Base-by-base conservation (phyloP, 2,888 invertebrate genomes). In the Drosophila histrio region DNA sequence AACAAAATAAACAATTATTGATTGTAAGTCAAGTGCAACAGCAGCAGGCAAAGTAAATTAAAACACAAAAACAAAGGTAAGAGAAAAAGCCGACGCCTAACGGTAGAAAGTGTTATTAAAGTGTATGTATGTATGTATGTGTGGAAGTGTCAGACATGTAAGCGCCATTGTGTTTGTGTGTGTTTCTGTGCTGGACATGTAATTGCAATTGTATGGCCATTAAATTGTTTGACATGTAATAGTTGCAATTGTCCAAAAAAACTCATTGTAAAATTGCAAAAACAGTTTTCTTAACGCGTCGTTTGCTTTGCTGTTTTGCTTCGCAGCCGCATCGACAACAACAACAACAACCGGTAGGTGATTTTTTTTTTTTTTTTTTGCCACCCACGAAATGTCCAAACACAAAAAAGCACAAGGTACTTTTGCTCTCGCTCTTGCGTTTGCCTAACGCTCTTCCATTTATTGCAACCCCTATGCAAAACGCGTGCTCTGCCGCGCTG, bases 301-400 rank as follows among this genome's bases (percentile, higher is more conserved):
- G 66, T 77, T 75, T 78, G 76, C 76, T 77, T 78, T 77, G 71
- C 58, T 75, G 34, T 79, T 75, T 67, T 78, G 79, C 60, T 77
- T 77, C 76, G 76, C 36, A 62, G 59, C 72, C 58, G 39, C 61
- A 65, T 47, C 80, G 60, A 7, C 65, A 58, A 21, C 64, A 61
- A 53, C 79, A 82, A 74, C 76, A 80, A 71, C 61, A 72, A 81
- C 82, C 82, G 86, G 82, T 87, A 87, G 85, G 87, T 79, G 82
- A 56, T 64, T 53, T n/a, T n/a, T n/a, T n/a, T n/a, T n/a, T n/a
- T n/a, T n/a, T n/a, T n/a, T n/a, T 50, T 49, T 21, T 64, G 76
- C 85, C 85, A 81, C 81, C 80, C 81, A 81, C 81, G 78, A 81
- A 83, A 84, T 72, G 69, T 67, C 77, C 67, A 64, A 83, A 79